phyloP scores from a whole-genome alignment of 2,113 vertebrate species.

The Nycticorax nycticorax region DNA sequence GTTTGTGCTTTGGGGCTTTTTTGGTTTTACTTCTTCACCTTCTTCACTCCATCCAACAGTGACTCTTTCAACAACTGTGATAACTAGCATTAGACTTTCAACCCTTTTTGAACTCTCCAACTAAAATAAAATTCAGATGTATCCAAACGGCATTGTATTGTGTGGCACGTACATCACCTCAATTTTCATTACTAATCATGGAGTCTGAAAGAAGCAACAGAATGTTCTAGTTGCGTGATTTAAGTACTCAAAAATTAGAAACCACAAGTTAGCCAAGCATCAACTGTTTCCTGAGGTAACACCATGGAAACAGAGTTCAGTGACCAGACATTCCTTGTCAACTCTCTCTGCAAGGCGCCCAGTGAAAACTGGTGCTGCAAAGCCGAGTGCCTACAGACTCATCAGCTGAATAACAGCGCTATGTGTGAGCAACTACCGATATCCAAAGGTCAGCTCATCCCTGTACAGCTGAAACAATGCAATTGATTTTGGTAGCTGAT shows the following conservation, averaged over 20 bases:
- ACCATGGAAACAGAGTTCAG: neutral
- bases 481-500: neutral
- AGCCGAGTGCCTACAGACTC: neutral
- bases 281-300: neutral
- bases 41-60: neutral
- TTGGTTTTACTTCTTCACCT: neutral
- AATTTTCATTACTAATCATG: neutral
- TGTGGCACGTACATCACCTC: neutral
- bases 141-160: neutral
- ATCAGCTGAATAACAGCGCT: neutral
- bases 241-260: neutral
- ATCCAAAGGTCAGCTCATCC: neutral
- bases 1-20: neutral
- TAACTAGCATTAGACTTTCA: neutral
- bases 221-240: neutral
- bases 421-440: neutral
- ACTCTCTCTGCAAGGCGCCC: neutral
- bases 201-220: neutral
- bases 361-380: neutral
- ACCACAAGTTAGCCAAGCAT: neutral
- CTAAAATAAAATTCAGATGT: neutral
- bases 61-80: neutral
- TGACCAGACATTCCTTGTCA: neutral
- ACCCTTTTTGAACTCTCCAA: neutral
- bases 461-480: neutral